Conservation (phyloP, 23 tunicate species). For the Ciona savignyi region DNA sequence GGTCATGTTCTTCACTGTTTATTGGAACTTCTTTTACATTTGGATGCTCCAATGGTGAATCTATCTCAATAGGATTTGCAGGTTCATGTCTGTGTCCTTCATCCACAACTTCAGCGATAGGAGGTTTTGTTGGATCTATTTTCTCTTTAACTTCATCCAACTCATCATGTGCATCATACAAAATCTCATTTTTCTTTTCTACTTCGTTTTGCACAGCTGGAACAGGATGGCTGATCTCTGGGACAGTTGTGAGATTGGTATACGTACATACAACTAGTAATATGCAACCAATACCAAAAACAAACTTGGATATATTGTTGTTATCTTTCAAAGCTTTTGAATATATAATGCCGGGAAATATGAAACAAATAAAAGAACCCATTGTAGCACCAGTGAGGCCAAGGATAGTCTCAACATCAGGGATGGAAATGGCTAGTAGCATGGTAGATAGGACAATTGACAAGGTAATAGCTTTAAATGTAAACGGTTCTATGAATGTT, state of each 20-base stretch:
- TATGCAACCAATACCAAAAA: slow-evolving; percentile 78
- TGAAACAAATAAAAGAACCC: slow-evolving; percentile 96
- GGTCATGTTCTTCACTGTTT: not conserved
- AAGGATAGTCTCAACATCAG: slow-evolving; percentile 88
- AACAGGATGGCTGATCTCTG: slow-evolving; percentile 11
- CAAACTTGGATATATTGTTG: slow-evolving; percentile 52
- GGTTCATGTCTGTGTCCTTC: slow-evolving; percentile 90
- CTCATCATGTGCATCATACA: not conserved
- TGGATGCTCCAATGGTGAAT: not conserved
- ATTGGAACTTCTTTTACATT: not conserved
- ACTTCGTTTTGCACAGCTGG: not conserved
- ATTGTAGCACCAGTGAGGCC: slow-evolving; percentile 95
- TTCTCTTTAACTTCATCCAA: not conserved
- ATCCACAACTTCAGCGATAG: slow-evolving; percentile 49
- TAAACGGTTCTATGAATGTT: slow-evolving; percentile 86
- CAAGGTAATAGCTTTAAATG: slow-evolving; percentile 80
- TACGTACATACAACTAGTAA: slow-evolving; percentile 80
- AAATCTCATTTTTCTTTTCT: not conserved
- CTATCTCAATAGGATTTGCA: slow-evolving; percentile 48
- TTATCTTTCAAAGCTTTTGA: slow-evolving; percentile 61
- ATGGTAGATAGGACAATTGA: slow-evolving; percentile 79
- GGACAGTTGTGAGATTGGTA: slow-evolving; percentile 30
- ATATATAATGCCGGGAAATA: slow-evolving; percentile 80
- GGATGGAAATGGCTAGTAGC: slow-evolving; percentile 84
- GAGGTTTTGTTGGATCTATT: slow-evolving; percentile 23